phyloP scores from a whole-genome alignment of 2,113 vertebrate species.

The Globicephala melas region DNA sequence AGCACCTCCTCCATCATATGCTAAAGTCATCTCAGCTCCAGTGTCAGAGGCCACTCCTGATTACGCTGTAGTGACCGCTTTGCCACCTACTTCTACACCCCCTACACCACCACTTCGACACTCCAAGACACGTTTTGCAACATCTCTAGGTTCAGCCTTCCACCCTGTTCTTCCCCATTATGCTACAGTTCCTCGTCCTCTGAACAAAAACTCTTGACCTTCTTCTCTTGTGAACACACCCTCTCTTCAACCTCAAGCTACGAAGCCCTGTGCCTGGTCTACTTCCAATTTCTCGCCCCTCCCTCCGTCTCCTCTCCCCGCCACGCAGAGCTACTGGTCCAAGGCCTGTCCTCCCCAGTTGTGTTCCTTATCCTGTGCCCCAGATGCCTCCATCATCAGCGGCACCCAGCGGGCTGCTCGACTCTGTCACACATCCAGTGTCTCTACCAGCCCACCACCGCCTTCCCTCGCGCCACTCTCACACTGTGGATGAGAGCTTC shows the following conservation, averaged over 20 bases:
- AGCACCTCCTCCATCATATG: conserved; percentile 87
- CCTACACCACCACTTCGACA: conserved; percentile 95
- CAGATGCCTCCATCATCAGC: conserved; percentile 89
- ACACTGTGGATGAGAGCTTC: conserved; percentile 84
- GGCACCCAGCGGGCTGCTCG: conserved; percentile 84
- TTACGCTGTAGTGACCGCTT: conserved; percentile 85
- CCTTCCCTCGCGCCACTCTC: conserved; percentile 85
- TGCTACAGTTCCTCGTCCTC: conserved; percentile 91
- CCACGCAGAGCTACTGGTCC: conserved; percentile 94
- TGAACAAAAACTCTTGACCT: conserved; percentile 87
- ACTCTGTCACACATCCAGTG: conserved; percentile 78
- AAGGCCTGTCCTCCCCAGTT: conserved; percentile 90
- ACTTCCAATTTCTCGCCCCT: conserved; percentile 91
- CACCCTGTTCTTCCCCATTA: conserved; percentile 98
- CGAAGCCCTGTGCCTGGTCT: conserved; percentile 91
- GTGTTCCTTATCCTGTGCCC: conserved; percentile 87
- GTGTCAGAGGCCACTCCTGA: conserved; percentile 87
- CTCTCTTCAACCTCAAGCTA: conserved; percentile 79
- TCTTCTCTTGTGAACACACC: conserved; percentile 85
- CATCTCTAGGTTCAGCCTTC: conserved; percentile 97
- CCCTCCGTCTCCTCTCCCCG: conserved; percentile 94
- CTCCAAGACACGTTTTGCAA: conserved; percentile 96
- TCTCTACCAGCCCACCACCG: conserved; percentile 87
- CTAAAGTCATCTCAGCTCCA: conserved; percentile 88
- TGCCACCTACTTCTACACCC: conserved; percentile 87